Evolutionary conservation across 2,888 invertebrate species (phyloP), one percentile per base, ranked within the genome.

Genomic region (Coelopa pilipes): DNA sequence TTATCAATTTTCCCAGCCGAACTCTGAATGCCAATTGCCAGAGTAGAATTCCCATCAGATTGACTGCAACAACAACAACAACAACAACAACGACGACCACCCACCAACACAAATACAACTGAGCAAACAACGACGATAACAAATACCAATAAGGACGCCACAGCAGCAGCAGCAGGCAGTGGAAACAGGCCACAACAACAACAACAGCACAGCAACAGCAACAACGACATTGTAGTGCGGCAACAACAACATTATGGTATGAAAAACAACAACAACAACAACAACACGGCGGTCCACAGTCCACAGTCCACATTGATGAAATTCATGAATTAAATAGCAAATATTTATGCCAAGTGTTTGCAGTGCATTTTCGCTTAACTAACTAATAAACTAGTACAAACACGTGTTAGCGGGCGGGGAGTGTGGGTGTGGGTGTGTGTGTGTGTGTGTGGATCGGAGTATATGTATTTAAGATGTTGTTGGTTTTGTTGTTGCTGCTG

Each of bases 331-430:
- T 49, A 66, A 69, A 69, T 17, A 59, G 69, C 59, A 69, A 69
- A 69, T 69, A 69, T 55, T 19, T 69, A 21, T 46, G 12, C 50
- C n/a, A 45, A 59, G 47, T 69, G 69, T 69, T 69, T 69, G 69
- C 13, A 19, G 69, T 69, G 69, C 55, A 59, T 69, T 57, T 59
- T 46, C 57, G 69, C 69, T 69, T 69, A 69, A 69, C 69, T 69
- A 59, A 59, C 59, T 69, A 59, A 59, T 59, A 69, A 69, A 47
- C 69, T 19, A 34, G 62, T 34, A 34, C 7, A 34, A 53, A 53
- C n/a, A 53, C 10, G 13, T 13, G 53, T 53, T 13, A 53, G 53
- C 10, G 10, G 10, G 53, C 13, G 3, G 34, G 24, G 34, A 13
- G 34, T 45, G 34, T n/a, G 45, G 3, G 55, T 15, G 1, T 68